A percentile compares a stretch with the other conserved stretches of the same genome.
Conservation (phyloP, 35 echinoderm and acorn worm genomes). For the Diadema setosum region DNA sequence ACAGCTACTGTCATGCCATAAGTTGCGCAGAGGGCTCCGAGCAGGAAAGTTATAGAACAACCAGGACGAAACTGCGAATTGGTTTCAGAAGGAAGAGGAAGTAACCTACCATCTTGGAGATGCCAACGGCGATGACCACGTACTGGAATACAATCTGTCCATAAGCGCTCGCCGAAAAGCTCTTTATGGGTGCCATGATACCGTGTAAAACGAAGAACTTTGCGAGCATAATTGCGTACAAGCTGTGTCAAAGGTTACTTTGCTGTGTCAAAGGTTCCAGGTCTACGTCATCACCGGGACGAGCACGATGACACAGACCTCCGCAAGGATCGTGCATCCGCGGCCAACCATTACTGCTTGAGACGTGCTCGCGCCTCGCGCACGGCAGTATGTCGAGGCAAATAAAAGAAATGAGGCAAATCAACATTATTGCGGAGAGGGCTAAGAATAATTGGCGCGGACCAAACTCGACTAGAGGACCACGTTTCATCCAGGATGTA, state of each 20-base stretch:
- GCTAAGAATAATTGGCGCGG: neutral
- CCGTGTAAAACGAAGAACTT: neutral
- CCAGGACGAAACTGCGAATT: neutral
- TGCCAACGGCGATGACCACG: neutral
- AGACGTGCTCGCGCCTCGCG: neutral
- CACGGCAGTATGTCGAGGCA: neutral
- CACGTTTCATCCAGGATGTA: neutral
- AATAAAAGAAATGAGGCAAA: neutral
- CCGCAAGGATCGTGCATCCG: neutral
- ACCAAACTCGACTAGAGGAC: neutral
- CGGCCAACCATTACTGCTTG: neutral
- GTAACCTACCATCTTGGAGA: neutral
- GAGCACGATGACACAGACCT: neutral
- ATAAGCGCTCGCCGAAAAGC: neutral
- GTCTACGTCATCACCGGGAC: neutral
- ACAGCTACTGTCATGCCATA: neutral
- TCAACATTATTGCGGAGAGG: neutral
- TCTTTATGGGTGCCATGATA: neutral
- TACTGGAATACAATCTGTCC: neutral
- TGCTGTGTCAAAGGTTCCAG: neutral
- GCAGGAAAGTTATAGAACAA: neutral
- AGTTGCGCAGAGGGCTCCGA: neutral
- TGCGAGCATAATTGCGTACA: neutral
- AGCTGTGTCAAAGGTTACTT: no score
- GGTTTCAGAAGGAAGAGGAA: neutral